Percentiles rank a stretch among this genome's conserved stretches.
Conservation (phyloP, 2,797 vertebrate species). For the Lepilemur ruficaudatus region DNA sequence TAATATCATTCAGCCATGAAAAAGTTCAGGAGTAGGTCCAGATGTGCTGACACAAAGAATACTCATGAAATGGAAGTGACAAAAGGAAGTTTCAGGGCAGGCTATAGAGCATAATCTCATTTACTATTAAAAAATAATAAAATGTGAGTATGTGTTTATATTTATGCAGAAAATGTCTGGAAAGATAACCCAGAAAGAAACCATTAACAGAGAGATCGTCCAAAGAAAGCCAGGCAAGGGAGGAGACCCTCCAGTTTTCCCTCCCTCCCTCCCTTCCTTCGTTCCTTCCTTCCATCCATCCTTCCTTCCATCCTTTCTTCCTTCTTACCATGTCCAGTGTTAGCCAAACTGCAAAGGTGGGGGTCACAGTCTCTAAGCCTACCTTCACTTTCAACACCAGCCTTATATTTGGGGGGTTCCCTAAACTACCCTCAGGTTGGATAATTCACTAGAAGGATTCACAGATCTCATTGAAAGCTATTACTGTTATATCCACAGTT, state of each 20-base stretch:
- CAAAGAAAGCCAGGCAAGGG: neutral
- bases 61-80: neutral
- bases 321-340: neutral
- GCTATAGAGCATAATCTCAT: neutral
- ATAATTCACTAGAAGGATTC: neutral
- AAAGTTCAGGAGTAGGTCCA: neutral
- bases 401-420: neutral
- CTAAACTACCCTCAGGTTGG: neutral
- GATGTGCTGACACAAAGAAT: neutral
- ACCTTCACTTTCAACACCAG: neutral
- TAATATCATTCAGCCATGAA: neutral
- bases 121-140: neutral
- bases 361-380: neutral
- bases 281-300: neutral
- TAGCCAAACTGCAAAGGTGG: neutral
- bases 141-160: neutral
- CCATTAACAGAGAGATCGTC: neutral
- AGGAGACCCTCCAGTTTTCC: neutral
- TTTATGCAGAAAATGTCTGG: neutral
- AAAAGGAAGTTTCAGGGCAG: neutral
- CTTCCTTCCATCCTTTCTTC: no score
- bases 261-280: no score
- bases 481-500: neutral
- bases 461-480: neutral
- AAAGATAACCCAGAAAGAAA: slow-evolving; percentile 18